phyloP scores from a whole-genome alignment of 35 echinoderm and acorn worm species.

The Heliocidaris erythrogramma region DNA sequence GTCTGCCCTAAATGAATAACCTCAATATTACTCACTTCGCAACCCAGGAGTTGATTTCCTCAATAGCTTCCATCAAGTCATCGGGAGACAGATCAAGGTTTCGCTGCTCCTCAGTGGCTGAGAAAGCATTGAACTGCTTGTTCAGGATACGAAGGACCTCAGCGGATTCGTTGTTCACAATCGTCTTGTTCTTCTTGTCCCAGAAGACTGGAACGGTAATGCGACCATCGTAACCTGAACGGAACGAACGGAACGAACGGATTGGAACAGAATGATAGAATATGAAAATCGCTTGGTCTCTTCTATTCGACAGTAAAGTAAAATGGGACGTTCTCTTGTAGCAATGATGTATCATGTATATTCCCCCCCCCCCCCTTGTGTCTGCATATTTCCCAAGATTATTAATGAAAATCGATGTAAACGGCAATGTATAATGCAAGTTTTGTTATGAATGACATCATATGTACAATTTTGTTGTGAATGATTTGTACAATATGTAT shows the following conservation, averaged over 20 bases:
- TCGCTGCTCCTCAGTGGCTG: constrained; percentile 62
- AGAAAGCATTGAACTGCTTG: constrained; percentile 81
- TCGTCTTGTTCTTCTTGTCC: constrained; percentile 83
- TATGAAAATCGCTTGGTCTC: not conserved
- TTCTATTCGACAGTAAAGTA: too few species aligned
- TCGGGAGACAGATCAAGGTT: constrained; percentile 81
- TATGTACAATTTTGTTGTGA: too few species aligned
- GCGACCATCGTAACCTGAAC: constrained; percentile 47
- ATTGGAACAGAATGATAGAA: not conserved
- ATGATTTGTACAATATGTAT: too few species aligned
- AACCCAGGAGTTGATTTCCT: constrained; percentile 82
- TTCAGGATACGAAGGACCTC: constrained; percentile 90
- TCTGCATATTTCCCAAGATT: too few species aligned
- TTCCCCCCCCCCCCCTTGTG: too few species aligned
- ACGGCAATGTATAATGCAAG: too few species aligned
- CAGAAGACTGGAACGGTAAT: constrained; percentile 79
- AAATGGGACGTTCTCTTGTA: not conserved
- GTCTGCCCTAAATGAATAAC: not conserved
- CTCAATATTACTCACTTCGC: constrained; percentile 52
- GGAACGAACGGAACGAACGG: not conserved
- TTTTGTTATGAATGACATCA: too few species aligned
- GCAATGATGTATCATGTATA: not conserved
- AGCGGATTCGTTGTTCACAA: constrained; percentile 88
- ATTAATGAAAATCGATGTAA: too few species aligned
- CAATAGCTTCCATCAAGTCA: constrained; percentile 59